Conservation (phyloP, 2,113 vertebrate species). For the Petrocephalus zakoni region DNA sequence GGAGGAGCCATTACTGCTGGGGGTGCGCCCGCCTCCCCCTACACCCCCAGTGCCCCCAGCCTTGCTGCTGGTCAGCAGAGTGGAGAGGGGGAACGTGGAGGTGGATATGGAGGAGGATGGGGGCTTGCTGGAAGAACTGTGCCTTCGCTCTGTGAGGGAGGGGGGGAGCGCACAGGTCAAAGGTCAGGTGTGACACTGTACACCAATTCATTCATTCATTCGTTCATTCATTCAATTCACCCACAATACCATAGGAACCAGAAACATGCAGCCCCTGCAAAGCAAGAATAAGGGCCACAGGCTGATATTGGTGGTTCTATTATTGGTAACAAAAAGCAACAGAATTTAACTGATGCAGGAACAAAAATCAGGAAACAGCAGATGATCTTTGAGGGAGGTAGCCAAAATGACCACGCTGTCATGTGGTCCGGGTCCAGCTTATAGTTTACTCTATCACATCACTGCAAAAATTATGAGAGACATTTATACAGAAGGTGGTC, state of each 20-base stretch:
- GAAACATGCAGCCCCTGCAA: not conserved
- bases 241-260: not conserved
- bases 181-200: not conserved
- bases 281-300: not conserved
- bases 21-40: slow-evolving; percentile 39
- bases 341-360: not conserved
- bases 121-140: slow-evolving; percentile 81
- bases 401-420: not conserved
- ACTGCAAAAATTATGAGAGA: not conserved
- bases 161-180: not conserved
- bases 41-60: slow-evolving; percentile 45
- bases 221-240: not conserved
- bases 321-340: not conserved
- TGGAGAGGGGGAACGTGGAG: slow-evolving; percentile 70
- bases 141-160: slow-evolving; percentile 81
- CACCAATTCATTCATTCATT: not conserved
- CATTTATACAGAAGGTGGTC: not conserved
- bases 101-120: slow-evolving; percentile 66
- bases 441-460: not conserved
- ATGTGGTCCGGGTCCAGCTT: not conserved
- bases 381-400: not conserved
- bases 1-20: slow-evolving; percentile 55
- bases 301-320: not conserved
- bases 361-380: not conserved
- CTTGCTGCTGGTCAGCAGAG: slow-evolving; percentile 53